Evolutionary conservation across 2,797 vertebrate species (phyloP), one percentile per base, ranked within the genome.

Genomic region (Apogon hyalosoma): DNA sequence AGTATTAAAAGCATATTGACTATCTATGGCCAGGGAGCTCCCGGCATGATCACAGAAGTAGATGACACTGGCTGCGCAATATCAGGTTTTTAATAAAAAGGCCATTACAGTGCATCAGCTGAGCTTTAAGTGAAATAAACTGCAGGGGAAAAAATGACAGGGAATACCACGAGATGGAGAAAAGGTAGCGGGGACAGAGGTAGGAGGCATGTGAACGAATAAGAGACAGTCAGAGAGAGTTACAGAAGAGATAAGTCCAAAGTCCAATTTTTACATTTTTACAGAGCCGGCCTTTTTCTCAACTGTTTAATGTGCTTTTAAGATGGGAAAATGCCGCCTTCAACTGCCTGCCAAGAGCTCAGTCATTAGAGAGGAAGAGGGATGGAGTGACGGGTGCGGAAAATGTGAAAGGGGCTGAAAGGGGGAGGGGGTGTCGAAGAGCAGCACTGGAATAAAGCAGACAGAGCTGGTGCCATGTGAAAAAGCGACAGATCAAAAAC

Each of bases 1-100:
- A 52, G 69, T 84, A 84, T 81, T 75, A 81, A 79, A 79, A 79
- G 54, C 52, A 55, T 71, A 82, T 75, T 77, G 76, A 83, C 77
- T 49, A 41, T 18, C 61, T 31, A 53, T 56, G 57, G 80, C 62
- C 51, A 54, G 73, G 50, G 73, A 76, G 43, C 21, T 10, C 33
- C 19, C 15, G 6, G n/a, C 75, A 50, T 64, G 68, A 56, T 51
- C 59, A 56, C 51, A 13, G 18, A 57, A 58, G 61, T 28, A 11
- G 56, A 79, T 36, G 48, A 60, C 16, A 61, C 10, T 4, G 14
- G 48, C 66, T 19, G n/a, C 47, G 24, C 28, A 8, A 60, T 70
- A 66, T 73, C 51, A 78, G 54, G 2, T 59, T 82, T 78, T 73
- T 79, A 83, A 82, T 86, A 82, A 83, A 73, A 67, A 16, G 11